Base-by-base conservation (phyloP, 1,140 invertebrate species). In the Trypoxylus dichotomus region DNA sequence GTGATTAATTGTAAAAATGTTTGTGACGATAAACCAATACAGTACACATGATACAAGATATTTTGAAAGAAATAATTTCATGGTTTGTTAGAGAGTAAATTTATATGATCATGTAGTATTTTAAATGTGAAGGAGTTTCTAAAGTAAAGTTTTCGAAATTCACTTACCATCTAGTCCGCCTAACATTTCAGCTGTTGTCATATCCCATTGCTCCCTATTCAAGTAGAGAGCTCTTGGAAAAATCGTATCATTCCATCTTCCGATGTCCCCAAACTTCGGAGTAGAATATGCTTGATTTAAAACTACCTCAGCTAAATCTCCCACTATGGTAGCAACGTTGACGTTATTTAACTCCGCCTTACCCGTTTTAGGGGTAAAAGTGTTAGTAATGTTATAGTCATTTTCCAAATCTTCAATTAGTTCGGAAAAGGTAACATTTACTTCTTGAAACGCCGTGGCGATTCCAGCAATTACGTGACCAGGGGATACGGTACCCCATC, bases 241-340 rank as follows among this genome's bases (percentile, higher is more conserved):
- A 11, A 90, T 80, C 0, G 90, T 90, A 79, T 90, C 90, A 78
- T 93, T 92, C 92, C 92, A 93, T 58, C 87, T 88, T 60, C 91
- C 91, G 21, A 84, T 86, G 21, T 87, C 86, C 42, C 90, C 91
- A 8, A 93, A 82, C 0, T 83, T 83, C 79, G 90, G 85, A 19
- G 83, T 83, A 0, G 86, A 84, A 6, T 85, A 82, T 63, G 90
- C 91, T 83, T 92, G 91, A 79, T 90, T 89, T 7, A 92, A 84
- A 19, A 89, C 86, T 47, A 91, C 87, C 85, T 92, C 90, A 8
- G 90, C 91, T 78, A 93, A 84, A 82, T 92, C 91, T 58, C 91
- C 91, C 90, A 89, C 90, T 29, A 92, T 80, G 15, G 91, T 91
- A n/a, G 90, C 87, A 29, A 89, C 86, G 88, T 90, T 91, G 58